Evolutionary conservation across 1,140 invertebrate genomes (phyloP), one percentile per base, ranked within the genome.

Genomic region (Microvelia longipes): DNA sequence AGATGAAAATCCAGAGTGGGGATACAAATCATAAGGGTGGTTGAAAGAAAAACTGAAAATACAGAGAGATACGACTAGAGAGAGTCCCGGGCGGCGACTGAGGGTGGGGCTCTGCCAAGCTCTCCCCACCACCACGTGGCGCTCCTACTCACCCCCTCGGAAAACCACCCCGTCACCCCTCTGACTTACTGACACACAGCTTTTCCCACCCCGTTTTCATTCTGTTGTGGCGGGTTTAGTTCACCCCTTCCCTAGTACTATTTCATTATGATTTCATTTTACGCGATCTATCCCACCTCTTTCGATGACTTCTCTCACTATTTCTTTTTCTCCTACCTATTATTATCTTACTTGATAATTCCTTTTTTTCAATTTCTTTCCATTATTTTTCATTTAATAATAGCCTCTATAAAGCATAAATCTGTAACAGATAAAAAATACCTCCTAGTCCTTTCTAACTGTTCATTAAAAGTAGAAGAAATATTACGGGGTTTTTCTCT

Each of bases 161-260:
- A 29, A 25, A 28, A 14, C 67, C 29, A 15, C 67, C 15, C 67
- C 27, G 24, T n/a, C 29, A n/a, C 29, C 67, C 29, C 25, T 25
- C 67, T 30, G n/a, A 26, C 67, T 68, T 60, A 28, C 29, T 30
- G n/a, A 29, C 29, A 29, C 67, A 25, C 25, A 24, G 26, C 25
- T 29, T 60, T 68, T 27, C 60, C 11, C 74, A 35, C 67, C n/a
- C 29, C 66, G 72, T 70, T 19, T 28, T 66, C 65, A 28, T 66
- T 66, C 26, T 66, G 26, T 28, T 19, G n/a, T 28, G 19, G 26
- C 28, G 2, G 28, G 25, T 28, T 66, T 28, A 66, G 65, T 66
- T 28, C 25, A 2, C 27, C 14, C 24, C 2, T 26, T 66, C 15
- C 24, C 27, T 28, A 19, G 26, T 28, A 28, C 65, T 28, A 26